Percentiles rank a stretch among this genome's conserved stretches.
Conservation (phyloP, 1,140 invertebrate species). For the Drosophila sulfurigaster region DNA sequence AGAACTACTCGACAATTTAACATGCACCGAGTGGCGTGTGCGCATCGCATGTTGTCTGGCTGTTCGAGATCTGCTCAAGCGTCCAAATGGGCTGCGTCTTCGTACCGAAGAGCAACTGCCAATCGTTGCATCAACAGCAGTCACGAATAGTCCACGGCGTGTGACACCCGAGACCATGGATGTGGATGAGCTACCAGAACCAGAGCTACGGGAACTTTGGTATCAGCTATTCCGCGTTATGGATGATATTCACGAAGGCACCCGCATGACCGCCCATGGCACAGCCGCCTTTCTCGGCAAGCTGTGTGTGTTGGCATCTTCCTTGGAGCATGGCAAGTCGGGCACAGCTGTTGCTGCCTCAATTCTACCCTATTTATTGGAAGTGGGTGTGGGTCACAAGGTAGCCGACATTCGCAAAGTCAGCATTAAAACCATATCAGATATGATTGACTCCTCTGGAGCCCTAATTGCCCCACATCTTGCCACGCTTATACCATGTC, state of each 20-base stretch:
- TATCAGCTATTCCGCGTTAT: slow-evolving; percentile 93
- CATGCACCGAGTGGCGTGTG: slow-evolving; percentile 93
- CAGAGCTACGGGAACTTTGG: slow-evolving; percentile 91
- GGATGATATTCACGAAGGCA: slow-evolving; percentile 97
- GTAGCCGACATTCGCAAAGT: slow-evolving; percentile 92
- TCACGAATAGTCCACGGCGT: slow-evolving; percentile 6
- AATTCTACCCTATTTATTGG: slow-evolving; percentile 92
- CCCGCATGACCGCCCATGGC: slow-evolving; percentile 91
- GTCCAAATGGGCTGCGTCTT: slow-evolving; percentile 84
- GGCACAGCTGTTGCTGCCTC: slow-evolving; percentile 91
- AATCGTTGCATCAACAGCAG: not conserved
- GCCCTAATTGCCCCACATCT: slow-evolving; percentile 92
- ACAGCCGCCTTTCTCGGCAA: slow-evolving; percentile 92
- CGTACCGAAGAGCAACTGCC: slow-evolving; percentile 63
- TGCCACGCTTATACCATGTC: slow-evolving; percentile 91
- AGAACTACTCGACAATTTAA: slow-evolving; percentile 93
- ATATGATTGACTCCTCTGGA: slow-evolving; percentile 93
- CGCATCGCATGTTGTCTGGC: slow-evolving; percentile 96
- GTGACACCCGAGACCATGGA: slow-evolving; percentile 50
- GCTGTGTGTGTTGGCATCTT: slow-evolving; percentile 92
- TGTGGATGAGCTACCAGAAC: slow-evolving; percentile 76
- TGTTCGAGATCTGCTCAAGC: slow-evolving; percentile 91
- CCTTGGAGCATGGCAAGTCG: slow-evolving; percentile 91
- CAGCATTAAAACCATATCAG: slow-evolving; percentile 93
- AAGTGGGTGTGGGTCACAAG: slow-evolving; percentile 91